A percentile compares a stretch with the other conserved stretches of the same genome.
Conservation (phyloP, 1,140 invertebrate genomes). For the Apocrypta bakeri region DNA sequence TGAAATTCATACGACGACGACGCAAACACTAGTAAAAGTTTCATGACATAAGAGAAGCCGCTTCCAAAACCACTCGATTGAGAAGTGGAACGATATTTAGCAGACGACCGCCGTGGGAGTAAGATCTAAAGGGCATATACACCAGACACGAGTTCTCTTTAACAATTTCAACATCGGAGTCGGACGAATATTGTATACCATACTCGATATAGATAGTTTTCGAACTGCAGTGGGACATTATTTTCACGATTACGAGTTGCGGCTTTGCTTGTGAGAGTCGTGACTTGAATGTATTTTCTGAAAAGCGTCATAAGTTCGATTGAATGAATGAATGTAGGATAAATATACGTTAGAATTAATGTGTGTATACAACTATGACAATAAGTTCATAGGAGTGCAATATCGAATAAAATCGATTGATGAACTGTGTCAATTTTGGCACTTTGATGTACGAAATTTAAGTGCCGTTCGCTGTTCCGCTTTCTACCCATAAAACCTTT, state of each 20-base stretch:
- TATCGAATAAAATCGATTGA: too few relatives aligned
- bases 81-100: slow-evolving; percentile 46
- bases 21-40: slow-evolving; percentile 10
- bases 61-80: slow-evolving; percentile 42
- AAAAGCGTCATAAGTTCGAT: too few relatives aligned
- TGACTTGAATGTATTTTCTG: neutral
- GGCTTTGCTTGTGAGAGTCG: neutral
- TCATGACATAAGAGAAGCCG: slow-evolving; percentile 33
- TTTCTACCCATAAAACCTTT: too few relatives aligned
- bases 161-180: slow-evolving; percentile 6
- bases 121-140: neutral
- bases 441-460: too few relatives aligned
- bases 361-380: too few relatives aligned
- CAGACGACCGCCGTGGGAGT: slow-evolving; percentile 46
- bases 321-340: too few relatives aligned
- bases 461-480: too few relatives aligned
- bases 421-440: too few relatives aligned
- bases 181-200: neutral
- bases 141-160: slow-evolving; percentile 12
- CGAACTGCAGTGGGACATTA: slow-evolving; percentile 5
- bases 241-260: slow-evolving; percentile 17
- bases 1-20: slow-evolving; percentile 21
- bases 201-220: too few relatives aligned
- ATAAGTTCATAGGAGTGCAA: too few relatives aligned
- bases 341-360: too few relatives aligned